Evolutionary conservation across 2,113 vertebrate species (phyloP), one percentile per base, ranked within the genome.

Genomic region (Apaloderma vittatum): DNA sequence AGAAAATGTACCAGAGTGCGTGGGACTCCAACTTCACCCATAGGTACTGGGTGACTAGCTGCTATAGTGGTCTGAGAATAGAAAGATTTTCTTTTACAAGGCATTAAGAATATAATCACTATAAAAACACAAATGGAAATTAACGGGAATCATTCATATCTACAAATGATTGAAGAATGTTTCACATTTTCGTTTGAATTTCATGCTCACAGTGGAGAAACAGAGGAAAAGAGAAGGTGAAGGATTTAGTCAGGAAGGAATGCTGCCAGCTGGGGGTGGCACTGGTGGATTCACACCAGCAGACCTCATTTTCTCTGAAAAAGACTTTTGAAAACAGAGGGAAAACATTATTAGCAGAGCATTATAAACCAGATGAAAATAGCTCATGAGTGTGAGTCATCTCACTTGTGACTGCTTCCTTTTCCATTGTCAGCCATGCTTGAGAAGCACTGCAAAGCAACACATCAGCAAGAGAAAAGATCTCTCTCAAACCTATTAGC

Each of bases 331-430:
- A 95, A 93, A 90, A 78, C 20, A 78, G 68, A 87, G 26, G 21
- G 45, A 52, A 94, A 95, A 90, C 57, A 26, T 59, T 86, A 77
- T 88, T 61, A 85, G 68, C 11, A 51, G 30, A 84, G 86, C 63
- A 94, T 90, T 79, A 52, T 49, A 88, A 96, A 45, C 30, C 67
- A 74, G 86, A 92, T 92, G 86, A 96, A 93, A 95, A 95, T 82
- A 96, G 54, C 74, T 95, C 71, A 76, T 85, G 62, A 87, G 72
- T 23, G 46, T 95, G 90, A 97, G 66, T 97, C 97, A 96, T 93
- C 81, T 52, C 40, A 65, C 94, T 95, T 91, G 81, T 95, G 93
- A 95, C 78, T 91, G 52, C 68, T 87, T 93, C 76, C 74, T 83
- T 61, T 84, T 51, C 62, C 85, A 73, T 40, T 71, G 67, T 78